Conservation (phyloP, 1,140 invertebrate genomes). For the Megalopta genalis region DNA sequence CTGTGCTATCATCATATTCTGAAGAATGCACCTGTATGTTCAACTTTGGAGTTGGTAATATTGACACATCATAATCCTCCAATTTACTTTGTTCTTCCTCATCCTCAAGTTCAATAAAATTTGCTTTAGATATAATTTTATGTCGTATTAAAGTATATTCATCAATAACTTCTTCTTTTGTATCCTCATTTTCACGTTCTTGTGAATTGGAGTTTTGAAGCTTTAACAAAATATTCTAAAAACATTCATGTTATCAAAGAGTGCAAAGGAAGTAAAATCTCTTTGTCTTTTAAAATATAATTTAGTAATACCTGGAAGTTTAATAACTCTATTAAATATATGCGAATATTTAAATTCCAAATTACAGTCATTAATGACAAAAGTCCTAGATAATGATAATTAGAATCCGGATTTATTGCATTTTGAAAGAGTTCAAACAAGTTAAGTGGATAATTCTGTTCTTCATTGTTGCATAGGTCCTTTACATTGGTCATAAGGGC, state of each 20-base stretch:
- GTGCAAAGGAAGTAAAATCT: not conserved
- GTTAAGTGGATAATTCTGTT: slow-evolving; percentile 68
- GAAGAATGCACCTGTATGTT: not conserved
- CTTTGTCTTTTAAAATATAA: not conserved
- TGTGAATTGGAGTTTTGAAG: slow-evolving; percentile 66
- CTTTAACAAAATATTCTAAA: slow-evolving; percentile 70
- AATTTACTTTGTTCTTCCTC: slow-evolving; percentile 46
- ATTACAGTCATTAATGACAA: slow-evolving; percentile 70
- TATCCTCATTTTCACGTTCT: slow-evolving; percentile 53
- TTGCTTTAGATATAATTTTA: slow-evolving; percentile 71
- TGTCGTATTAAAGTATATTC: slow-evolving; percentile 71
- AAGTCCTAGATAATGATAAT: slow-evolving; percentile 74
- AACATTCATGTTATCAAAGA: slow-evolving; percentile 35
- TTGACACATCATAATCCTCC: slow-evolving; percentile 67
- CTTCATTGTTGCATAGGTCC: slow-evolving; percentile 58
- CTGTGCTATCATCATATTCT: slow-evolving; percentile 52
- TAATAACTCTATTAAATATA: slow-evolving; percentile 68
- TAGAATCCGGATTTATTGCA: slow-evolving; percentile 67
- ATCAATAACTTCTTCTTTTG: slow-evolving; percentile 66
- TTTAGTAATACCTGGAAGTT: slow-evolving; percentile 71
- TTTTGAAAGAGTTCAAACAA: slow-evolving; percentile 71
- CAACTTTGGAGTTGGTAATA: slow-evolving; percentile 60
- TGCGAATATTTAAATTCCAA: slow-evolving; percentile 75
- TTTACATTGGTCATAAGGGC: slow-evolving; percentile 67
- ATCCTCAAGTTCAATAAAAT: slow-evolving; percentile 66